These are phyloP conservation scores for Gymnosoma rotundatum DNA, from an alignment of 2,888 invertebrate genomes.

Conservation along the genomic window DNA sequence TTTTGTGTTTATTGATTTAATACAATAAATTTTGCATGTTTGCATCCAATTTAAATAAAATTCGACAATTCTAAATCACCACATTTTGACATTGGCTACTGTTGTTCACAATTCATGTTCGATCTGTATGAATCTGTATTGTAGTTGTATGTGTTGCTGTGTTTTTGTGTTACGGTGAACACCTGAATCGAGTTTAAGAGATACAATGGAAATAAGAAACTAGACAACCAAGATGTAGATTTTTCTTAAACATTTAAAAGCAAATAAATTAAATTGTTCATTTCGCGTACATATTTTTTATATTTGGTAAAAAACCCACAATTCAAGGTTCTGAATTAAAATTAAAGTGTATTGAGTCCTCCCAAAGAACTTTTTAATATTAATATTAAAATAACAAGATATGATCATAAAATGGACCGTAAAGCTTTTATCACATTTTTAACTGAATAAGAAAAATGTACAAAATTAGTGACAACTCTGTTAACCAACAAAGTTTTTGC, in stretches of 20 bases:
- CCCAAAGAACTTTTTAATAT: too few relatives aligned
- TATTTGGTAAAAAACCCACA: background rate
- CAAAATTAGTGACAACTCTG: too few relatives aligned
- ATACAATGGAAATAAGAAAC: background rate
- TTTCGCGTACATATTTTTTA: background rate
- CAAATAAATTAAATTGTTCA: conserved; percentile 36
- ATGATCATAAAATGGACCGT: too few relatives aligned
- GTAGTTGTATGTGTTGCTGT: background rate
- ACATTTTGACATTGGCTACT: conserved; percentile 81
- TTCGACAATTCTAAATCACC: conserved; percentile 83
- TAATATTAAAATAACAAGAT: too few relatives aligned
- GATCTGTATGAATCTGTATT: conserved; percentile 27
- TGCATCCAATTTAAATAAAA: conserved; percentile 83
- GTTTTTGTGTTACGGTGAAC: background rate
- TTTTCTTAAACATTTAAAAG: conserved; percentile 5
- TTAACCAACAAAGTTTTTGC: too few relatives aligned
- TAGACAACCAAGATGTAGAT: conserved; percentile 16
- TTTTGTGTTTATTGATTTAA: conserved; percentile 80
- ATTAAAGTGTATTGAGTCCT: background rate
- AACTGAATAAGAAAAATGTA: too few relatives aligned
- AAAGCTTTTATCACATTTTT: too few relatives aligned
- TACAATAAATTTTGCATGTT: conserved; percentile 82
- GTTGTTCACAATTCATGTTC: conserved; percentile 68
- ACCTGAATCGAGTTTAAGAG: conserved; percentile 49
- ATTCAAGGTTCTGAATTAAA: background rate